These are phyloP conservation scores for Matsumurasca onukii DNA, from an alignment of 1,140 invertebrate species.

Conservation along the genomic window DNA sequence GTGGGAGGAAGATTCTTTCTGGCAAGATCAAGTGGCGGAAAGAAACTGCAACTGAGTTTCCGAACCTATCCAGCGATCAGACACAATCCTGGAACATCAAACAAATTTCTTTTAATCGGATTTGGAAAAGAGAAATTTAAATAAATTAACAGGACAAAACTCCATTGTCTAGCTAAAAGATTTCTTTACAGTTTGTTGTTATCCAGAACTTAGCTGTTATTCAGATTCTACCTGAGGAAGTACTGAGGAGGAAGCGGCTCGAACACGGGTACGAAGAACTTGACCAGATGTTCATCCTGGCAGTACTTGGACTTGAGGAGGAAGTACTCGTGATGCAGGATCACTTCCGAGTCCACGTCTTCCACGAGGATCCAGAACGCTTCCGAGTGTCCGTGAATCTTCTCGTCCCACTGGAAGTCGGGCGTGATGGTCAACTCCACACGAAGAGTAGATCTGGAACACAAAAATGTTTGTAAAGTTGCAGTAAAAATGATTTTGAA, in stretches of 20 bases:
- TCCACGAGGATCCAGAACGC: constrained; percentile 99
- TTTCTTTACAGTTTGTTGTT: no score
- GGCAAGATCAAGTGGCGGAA: constrained; percentile 97
- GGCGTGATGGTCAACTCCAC: constrained; percentile 98
- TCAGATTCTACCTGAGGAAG: constrained; percentile 73
- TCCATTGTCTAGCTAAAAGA: no score
- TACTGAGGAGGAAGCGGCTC: constrained; percentile 98
- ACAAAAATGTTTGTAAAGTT: no score
- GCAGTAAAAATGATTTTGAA: no score
- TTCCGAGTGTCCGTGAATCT: constrained; percentile 92
- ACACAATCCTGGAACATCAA: constrained; percentile 49
- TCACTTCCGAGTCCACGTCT: constrained; percentile 94
- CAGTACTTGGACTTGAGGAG: constrained; percentile 94
- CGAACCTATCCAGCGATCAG: constrained; percentile 79
- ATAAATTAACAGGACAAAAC: neutral
- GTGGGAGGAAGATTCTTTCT: constrained; percentile 97
- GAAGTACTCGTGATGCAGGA: constrained; percentile 98
- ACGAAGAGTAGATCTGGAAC: constrained; percentile 75
- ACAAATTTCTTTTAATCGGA: neutral
- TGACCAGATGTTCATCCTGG: constrained; percentile 93
- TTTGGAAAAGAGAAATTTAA: neutral
- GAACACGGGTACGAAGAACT: constrained; percentile 98
- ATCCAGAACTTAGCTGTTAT: neutral
- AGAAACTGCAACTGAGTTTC: constrained; percentile 95
- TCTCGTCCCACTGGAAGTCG: constrained; percentile 99